Evolutionary conservation across 2,113 vertebrate species (phyloP).

Genomic region (Mionectes macconnelli): DNA sequence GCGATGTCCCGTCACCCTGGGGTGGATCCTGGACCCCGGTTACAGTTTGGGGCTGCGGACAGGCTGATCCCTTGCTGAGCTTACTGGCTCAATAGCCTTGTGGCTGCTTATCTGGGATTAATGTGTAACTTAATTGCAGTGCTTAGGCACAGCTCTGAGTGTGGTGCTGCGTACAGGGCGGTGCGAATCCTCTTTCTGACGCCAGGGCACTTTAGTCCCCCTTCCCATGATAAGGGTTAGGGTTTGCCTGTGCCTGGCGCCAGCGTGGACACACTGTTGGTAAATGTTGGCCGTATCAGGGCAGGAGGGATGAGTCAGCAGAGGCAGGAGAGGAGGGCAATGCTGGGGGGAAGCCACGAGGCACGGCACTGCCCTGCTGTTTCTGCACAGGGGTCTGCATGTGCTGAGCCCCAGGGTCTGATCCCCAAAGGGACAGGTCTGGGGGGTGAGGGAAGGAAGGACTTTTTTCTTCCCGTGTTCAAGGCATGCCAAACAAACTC

Average conservation of each 20-base stretch:
- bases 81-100: conserved; percentile 1
- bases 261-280: fast-evolving
- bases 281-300: not conserved
- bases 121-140: not conserved
- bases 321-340: not conserved
- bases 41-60: not conserved
- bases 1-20: not conserved
- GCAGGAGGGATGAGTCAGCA: not conserved
- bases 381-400: not conserved
- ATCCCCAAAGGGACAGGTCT: fast-evolving
- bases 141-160: not conserved
- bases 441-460: not conserved
- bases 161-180: not conserved
- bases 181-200: not conserved
- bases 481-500: not conserved
- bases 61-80: conserved; percentile 41
- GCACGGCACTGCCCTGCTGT: not conserved
- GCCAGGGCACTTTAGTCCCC: not conserved
- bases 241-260: not conserved
- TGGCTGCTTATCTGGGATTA: conserved; percentile 66
- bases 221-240: not conserved
- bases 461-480: not conserved
- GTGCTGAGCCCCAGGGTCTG: not conserved
- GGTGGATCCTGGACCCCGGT: not conserved
- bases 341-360: fast-evolving